A percentile compares a stretch with the other conserved stretches of the same genome.
Conservation (phyloP, 1,140 invertebrate species). For the Lepeophtheirus salmonis region DNA sequence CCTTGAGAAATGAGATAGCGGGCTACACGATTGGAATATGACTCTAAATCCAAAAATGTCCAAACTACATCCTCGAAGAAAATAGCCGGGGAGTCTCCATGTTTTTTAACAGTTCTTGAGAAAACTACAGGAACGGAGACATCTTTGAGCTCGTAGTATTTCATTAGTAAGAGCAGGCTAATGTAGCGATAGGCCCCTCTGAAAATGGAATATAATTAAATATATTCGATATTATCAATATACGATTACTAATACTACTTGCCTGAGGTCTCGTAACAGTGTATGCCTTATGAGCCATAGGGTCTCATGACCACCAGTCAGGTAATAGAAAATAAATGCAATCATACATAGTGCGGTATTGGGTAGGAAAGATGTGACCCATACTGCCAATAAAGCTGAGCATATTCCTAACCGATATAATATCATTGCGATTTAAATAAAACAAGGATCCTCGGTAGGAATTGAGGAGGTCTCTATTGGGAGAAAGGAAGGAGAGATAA, state of each 20-base stretch:
- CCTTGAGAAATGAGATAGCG: constrained; percentile 29
- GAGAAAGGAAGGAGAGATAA: neutral
- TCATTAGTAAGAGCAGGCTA: constrained; percentile 4
- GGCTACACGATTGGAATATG: constrained; percentile 31
- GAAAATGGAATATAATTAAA: constrained; percentile 5
- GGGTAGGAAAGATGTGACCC: neutral
- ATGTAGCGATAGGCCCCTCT: constrained; percentile 17
- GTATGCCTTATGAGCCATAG: constrained; percentile 14
- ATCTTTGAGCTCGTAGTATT: constrained; percentile 7
- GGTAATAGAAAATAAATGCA: constrained; percentile 6
- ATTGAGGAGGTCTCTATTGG: neutral
- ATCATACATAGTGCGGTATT: neutral
- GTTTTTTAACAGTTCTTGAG: neutral
- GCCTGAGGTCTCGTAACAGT: constrained; percentile 9
- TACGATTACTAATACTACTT: neutral
- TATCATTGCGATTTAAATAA: neutral
- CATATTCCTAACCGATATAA: neutral
- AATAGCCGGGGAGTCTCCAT: neutral
- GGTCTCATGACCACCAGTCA: constrained; percentile 12
- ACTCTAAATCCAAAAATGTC: constrained; percentile 26
- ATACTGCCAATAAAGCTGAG: neutral
- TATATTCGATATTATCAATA: neutral
- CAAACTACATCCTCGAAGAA: constrained; percentile 14
- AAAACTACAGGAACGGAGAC: constrained; percentile 15
- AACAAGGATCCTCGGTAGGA: neutral